These are phyloP conservation scores for Pomacea canaliculata DNA, from an alignment of 2,888 invertebrate species.

Conservation along the genomic window DNA sequence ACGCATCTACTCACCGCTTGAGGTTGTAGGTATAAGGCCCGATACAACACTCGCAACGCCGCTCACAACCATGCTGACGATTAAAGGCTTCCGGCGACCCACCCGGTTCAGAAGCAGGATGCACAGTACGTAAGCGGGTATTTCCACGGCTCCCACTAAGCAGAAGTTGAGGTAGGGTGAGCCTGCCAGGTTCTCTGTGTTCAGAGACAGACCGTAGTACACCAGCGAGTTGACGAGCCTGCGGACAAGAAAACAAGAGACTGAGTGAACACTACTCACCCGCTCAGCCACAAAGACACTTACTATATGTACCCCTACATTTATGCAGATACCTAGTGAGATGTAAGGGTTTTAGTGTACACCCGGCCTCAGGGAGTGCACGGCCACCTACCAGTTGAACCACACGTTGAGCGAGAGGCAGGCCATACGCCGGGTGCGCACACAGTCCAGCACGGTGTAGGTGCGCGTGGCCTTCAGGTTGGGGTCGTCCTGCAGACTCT, in stretches of 20 bases:
- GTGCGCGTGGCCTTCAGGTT: constrained; percentile 13
- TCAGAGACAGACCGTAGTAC: constrained; percentile 54
- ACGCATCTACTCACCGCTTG: neutral
- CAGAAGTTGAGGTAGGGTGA: constrained; percentile 53
- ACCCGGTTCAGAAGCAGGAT: constrained; percentile 43
- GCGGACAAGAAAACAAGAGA: neutral
- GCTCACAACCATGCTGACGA: constrained; percentile 44
- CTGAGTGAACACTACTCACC: neutral
- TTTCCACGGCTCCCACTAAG: constrained; percentile 48
- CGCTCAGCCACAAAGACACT: neutral
- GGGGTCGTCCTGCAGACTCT: constrained; percentile 27
- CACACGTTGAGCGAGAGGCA: constrained; percentile 43
- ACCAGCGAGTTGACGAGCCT: constrained; percentile 52
- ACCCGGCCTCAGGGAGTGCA: neutral
- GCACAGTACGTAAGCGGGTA: constrained; percentile 46
- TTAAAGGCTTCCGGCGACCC: constrained; percentile 43
- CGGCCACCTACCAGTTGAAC: constrained; percentile 41
- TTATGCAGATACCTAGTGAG: too few species aligned
- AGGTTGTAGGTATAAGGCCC: constrained; percentile 23
- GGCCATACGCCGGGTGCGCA: constrained; percentile 39
- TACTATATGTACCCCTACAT: neutral
- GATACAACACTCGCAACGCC: constrained; percentile 69
- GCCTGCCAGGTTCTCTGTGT: constrained; percentile 51
- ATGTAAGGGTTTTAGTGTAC: too few species aligned
- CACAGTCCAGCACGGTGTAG: constrained; percentile 38